Evolutionary conservation across 1,140 invertebrate species (phyloP).

Genomic region (Camponotus pennsylvanicus): DNA sequence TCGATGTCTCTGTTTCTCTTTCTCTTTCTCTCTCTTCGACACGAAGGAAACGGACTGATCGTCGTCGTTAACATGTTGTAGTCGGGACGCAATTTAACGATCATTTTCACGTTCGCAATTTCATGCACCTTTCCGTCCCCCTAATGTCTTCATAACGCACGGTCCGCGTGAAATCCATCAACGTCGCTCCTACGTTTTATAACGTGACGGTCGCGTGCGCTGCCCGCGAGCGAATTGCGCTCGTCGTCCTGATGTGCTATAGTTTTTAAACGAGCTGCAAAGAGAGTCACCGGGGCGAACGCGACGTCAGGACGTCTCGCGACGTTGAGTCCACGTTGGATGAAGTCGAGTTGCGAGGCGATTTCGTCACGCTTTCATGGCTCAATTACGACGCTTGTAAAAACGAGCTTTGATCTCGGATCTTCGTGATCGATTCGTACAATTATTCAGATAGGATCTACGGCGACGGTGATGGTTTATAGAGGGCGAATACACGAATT

Average conservation of each 20-base stretch:
- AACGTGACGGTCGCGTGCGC: conserved; percentile 57
- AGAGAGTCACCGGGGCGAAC: neutral
- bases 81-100: conserved; percentile 62
- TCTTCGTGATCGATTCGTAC: conserved; percentile 7
- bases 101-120: conserved; percentile 66
- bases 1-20: neutral
- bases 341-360: conserved; percentile 27
- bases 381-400: conserved; percentile 45
- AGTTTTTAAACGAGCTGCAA: conserved; percentile 38
- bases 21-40: conserved; percentile 14
- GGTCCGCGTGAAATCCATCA: conserved; percentile 44
- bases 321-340: conserved; percentile 12
- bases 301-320: conserved; percentile 18
- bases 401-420: conserved; percentile 30
- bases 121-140: conserved; percentile 58
- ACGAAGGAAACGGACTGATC: conserved; percentile 49
- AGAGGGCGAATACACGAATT: conserved; percentile 15
- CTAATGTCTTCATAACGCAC: conserved; percentile 65
- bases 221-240: conserved; percentile 47
- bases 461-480: neutral
- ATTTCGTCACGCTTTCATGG: conserved; percentile 51
- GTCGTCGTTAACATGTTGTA: conserved; percentile 66
- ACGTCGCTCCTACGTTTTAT: conserved; percentile 58
- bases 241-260: conserved; percentile 14
- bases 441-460: conserved; percentile 35